Base-by-base conservation (phyloP, 1,140 invertebrate genomes). In the Gyrodactylus salaris region DNA sequence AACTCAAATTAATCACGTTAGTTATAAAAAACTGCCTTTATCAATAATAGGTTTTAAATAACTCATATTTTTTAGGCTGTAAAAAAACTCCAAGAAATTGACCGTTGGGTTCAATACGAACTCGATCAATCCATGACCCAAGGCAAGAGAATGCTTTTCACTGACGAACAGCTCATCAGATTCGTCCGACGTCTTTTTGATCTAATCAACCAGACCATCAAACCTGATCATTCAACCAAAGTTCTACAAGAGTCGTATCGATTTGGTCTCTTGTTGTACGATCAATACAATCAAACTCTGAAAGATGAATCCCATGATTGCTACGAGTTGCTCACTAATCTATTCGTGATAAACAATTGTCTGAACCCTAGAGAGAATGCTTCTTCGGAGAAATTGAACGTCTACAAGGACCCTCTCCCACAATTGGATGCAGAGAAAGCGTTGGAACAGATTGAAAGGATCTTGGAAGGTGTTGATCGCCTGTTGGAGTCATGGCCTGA, bases 401-500 rank as follows among this genome's bases (percentile, higher is more conserved):
- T 54, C 7, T 54, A 54, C 34, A 7, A 54, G 34, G 34, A 54
- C n/a, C 34, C 34, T 16, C 7, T 54, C 7, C 34, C 34, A 16
- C n/a, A 7, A 16, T 54, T 7, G 7, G 34, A 54, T 54, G 34
- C n/a, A 16, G 34, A 54, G 7, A 54, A 54, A n/a, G 34, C 34
- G 7, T n/a, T 54, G n/a, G n/a, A 54, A 54, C 7, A 16, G 34
- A 78, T 94, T 27, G 79, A 85, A 20, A 79, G 78, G 69, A 83
- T 92, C 21, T 82, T 83, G 73, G 78, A 68, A 1, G 82, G 84
- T 70, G 85, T 89, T 0, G 78, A 83, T n/a, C 80, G 85, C 54
- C 79, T 94, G n/a, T 79, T 89, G 21, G 77, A 83, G 0, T 85
- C 89, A 76, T 95, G 89, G 88, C 88, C 90, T 0, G 89, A 91